Base-by-base conservation (phyloP, 1,140 invertebrate species). In the Drosophila pandora region DNA sequence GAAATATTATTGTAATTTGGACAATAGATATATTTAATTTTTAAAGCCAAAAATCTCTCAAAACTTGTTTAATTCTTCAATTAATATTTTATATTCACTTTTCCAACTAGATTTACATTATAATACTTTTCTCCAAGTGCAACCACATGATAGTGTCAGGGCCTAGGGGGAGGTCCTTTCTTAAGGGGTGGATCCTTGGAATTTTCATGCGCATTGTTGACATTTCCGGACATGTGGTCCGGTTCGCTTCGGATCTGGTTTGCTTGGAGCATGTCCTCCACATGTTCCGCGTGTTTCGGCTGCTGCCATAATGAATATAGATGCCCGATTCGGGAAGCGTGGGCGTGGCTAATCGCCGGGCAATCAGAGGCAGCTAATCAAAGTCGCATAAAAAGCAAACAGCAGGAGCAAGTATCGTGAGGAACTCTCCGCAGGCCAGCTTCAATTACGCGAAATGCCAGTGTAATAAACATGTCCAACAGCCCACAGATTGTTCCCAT, bases 131-230 rank as follows among this genome's bases (percentile, higher is more conserved):
- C 28, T 55, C 17, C 7, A 10, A 56, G 63, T 69, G 54, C n/a
- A 4, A n/a, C 41, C 62, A 30, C 68, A 50, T n/a, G 67, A 32
- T 41, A 49, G 63, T 32, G 32, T 23, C 2, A 32, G 63, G 34
- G n/a, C 21, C 59, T 61, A 62, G 60, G 50, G 56, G 54, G 48
- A 61, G 63, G 39, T 43, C 60, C 50, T 52, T 23, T 28, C 13
- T 61, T 55, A 74, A 57, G 67, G 63, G 72, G 71, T 64, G 79
- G 68, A 54, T 61, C 67, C 81, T 65, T 90, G 73, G 78, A 73
- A 90, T 85, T 90, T 89, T 85, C 82, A 82, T 89, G 89, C 84
- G 73, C 78, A 89, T 79, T 89, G 84, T 89, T 90, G 89, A 90
- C 89, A 90, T 90, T 83, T 90, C 67, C 74, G 71, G 84, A 80